Conservation (phyloP, 2,888 invertebrate genomes). For the Proisotoma minuta region DNA sequence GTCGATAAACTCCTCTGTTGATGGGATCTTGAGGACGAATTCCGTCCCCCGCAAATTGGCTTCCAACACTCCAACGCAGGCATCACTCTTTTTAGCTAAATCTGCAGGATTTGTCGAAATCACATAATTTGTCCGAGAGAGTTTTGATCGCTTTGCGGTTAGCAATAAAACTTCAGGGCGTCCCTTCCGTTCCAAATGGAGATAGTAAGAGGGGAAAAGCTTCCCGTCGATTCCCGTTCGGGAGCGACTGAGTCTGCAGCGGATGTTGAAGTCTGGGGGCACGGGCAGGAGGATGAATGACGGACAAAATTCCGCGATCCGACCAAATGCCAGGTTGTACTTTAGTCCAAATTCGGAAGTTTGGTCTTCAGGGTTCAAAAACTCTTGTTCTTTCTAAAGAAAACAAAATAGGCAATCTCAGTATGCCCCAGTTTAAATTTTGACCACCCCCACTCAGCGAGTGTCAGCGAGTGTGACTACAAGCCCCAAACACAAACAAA, state of each 20-base stretch:
- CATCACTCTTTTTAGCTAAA: constrained; percentile 82
- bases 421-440: no score
- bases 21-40: constrained; percentile 58
- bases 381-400: constrained; percentile 5
- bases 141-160: constrained; percentile 86
- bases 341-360: constrained; percentile 16
- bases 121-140: constrained; percentile 79
- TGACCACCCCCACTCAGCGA: no score
- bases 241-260: constrained; percentile 93
- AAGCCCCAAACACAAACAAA: no score
- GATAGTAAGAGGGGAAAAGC: constrained; percentile 93
- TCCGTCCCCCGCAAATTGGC: constrained; percentile 95
- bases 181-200: constrained; percentile 92
- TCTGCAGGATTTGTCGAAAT: constrained; percentile 97
- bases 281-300: constrained; percentile 87
- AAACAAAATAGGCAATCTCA: not conserved
- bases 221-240: constrained; percentile 96
- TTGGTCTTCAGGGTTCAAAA: no score
- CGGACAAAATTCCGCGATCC: constrained; percentile 74
- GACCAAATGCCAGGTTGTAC: constrained; percentile 23
- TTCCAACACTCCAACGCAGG: constrained; percentile 89
- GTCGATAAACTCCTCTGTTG: not conserved
- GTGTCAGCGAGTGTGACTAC: no score
- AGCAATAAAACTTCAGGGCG: constrained; percentile 55
- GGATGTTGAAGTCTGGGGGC: constrained; percentile 82